Conservation (phyloP, 2,797 vertebrate genomes). For the Peromyscus eremicus region DNA sequence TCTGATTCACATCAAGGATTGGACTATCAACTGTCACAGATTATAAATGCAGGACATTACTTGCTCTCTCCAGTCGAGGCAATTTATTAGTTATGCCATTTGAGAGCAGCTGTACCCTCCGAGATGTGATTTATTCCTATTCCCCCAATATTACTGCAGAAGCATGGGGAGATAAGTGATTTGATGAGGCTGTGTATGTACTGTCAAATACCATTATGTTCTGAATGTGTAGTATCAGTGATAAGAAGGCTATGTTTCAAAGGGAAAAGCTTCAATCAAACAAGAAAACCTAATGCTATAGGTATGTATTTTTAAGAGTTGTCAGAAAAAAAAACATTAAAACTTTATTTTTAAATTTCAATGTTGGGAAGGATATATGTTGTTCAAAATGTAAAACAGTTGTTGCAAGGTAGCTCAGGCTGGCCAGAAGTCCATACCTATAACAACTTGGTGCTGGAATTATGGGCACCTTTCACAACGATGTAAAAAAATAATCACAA, state of each 20-base stretch:
- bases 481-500: neutral
- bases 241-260: slow-evolving; percentile 81
- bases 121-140: slow-evolving; percentile 87
- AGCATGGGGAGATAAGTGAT: slow-evolving; percentile 84
- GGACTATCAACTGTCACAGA: slow-evolving; percentile 77
- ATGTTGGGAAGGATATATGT: slow-evolving; percentile 56
- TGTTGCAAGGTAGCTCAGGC: neutral
- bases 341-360: slow-evolving; percentile 68
- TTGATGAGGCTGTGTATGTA: slow-evolving; percentile 88
- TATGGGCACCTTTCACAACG: neutral
- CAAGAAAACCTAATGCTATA: slow-evolving; percentile 71
- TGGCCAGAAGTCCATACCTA: neutral
- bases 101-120: slow-evolving; percentile 87
- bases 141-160: slow-evolving; percentile 84
- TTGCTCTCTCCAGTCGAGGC: slow-evolving; percentile 82
- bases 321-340: slow-evolving; percentile 69
- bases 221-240: slow-evolving; percentile 83
- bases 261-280: slow-evolving; percentile 79
- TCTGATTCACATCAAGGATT: slow-evolving; percentile 80
- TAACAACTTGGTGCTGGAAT: too few relatives aligned
- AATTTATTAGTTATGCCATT: slow-evolving; percentile 89
- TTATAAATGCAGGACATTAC: slow-evolving; percentile 83
- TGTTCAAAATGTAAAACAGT: slow-evolving; percentile 18
- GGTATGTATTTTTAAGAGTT: slow-evolving; percentile 3
- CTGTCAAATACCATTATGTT: slow-evolving; percentile 87